These are phyloP conservation scores for Cheilosia urbana DNA, from an alignment of 2,888 invertebrate species.

Conservation along the genomic window DNA sequence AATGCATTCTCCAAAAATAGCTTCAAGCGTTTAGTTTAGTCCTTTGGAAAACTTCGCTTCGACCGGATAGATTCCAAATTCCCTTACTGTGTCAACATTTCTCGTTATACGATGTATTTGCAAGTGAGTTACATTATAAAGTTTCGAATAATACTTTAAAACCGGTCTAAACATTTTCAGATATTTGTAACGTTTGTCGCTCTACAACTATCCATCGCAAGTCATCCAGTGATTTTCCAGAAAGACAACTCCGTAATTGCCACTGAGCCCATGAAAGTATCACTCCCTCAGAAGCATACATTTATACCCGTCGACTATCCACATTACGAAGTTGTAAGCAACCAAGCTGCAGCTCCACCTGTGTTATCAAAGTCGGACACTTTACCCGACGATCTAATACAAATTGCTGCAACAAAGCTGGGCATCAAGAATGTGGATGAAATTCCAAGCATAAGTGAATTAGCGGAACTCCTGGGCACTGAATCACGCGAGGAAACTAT, in stretches of 20 bases:
- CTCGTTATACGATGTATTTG: conserved; percentile 14
- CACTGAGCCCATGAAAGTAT: conserved; percentile 31
- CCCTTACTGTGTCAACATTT: neutral
- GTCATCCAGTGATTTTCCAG: conserved; percentile 42
- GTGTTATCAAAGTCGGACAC: conserved; percentile 61
- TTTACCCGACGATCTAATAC: conserved; percentile 80
- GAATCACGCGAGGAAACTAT: conserved; percentile 79
- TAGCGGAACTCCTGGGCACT: conserved; percentile 80
- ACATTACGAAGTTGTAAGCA: conserved; percentile 28
- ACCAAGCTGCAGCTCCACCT: conserved; percentile 9
- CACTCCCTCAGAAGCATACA: conserved; percentile 30
- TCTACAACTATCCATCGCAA: conserved; percentile 21
- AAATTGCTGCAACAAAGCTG: conserved; percentile 79
- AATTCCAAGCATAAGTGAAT: conserved; percentile 79
- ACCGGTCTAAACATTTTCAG: conserved; percentile 9
- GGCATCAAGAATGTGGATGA: conserved; percentile 78
- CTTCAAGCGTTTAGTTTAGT: conserved; percentile 19
- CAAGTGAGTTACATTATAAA: conserved; percentile 31
- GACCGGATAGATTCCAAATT: neutral
- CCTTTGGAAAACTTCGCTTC: conserved; percentile 16
- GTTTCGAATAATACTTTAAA: neutral
- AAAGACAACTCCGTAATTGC: conserved; percentile 52
- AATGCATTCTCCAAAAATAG: neutral
- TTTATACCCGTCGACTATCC: conserved; percentile 28
- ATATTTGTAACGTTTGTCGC: conserved; percentile 5